phyloP scores from a whole-genome alignment of 2,888 invertebrate species.

The Idaea aversata region DNA sequence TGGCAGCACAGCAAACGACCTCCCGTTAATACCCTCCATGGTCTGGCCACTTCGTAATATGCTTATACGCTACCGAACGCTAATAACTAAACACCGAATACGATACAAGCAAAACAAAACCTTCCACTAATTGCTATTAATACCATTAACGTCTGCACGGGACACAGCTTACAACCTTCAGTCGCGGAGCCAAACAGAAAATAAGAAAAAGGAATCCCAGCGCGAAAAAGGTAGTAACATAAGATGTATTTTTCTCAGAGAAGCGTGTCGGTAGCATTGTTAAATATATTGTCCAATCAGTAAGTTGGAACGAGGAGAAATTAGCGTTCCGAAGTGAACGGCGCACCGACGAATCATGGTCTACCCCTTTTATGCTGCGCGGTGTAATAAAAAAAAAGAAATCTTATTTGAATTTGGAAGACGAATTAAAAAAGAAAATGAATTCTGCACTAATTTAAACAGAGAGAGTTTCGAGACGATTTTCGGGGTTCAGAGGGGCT shows the following conservation, averaged over 20 bases:
- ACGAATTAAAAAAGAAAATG: conserved; percentile 77
- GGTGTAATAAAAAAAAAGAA: conserved; percentile 69
- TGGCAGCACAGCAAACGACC: conserved; percentile 78
- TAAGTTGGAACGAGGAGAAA: conserved; percentile 68
- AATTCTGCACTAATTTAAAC: conserved; percentile 76
- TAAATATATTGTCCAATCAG: conserved; percentile 80
- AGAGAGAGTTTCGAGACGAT: conserved; percentile 66
- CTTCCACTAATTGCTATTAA: conserved; percentile 70
- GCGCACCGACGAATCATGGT: conserved; percentile 59
- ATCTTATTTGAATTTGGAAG: conserved; percentile 78
- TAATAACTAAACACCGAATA: conserved; percentile 61
- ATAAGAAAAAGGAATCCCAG: conserved; percentile 69
- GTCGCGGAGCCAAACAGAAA: conserved; percentile 48
- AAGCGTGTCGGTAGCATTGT: conserved; percentile 74
- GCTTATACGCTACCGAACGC: conserved; percentile 56
- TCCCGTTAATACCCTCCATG: conserved; percentile 76
- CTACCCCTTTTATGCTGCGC: conserved; percentile 72
- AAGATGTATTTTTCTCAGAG: conserved; percentile 73
- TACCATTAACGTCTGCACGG: conserved; percentile 62
- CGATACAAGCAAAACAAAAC: conserved; percentile 65
- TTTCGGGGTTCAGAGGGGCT: conserved; percentile 65
- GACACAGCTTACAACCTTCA: conserved; percentile 51
- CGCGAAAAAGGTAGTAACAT: conserved; percentile 67
- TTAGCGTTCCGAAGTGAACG: conserved; percentile 70
- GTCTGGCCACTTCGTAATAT: conserved; percentile 69